These are phyloP conservation scores for Tenebrosternarchus preto DNA, from an alignment of 2,113 vertebrate genomes.

Conservation along the genomic window DNA sequence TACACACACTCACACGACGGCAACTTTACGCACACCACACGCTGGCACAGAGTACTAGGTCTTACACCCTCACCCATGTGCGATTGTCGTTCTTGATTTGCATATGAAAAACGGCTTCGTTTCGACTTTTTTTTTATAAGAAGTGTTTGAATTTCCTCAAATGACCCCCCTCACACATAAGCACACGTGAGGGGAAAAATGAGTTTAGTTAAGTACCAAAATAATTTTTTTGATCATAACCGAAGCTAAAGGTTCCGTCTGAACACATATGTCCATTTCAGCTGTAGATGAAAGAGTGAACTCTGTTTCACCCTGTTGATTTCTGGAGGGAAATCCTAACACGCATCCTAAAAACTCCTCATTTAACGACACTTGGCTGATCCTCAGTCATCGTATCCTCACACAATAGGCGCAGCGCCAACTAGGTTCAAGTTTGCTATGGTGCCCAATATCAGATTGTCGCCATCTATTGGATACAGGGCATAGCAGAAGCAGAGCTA, in stretches of 20 bases:
- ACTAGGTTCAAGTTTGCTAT: constrained; percentile 55
- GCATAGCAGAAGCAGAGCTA: constrained; percentile 40
- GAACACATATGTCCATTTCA: background rate
- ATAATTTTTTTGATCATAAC: background rate
- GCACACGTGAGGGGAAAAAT: too few relatives aligned
- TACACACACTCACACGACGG: constrained; percentile 2
- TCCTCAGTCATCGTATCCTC: constrained; percentile 15
- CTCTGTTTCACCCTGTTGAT: background rate
- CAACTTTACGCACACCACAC: constrained; percentile 41
- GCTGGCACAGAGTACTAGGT: constrained; percentile 45
- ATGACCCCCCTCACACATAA: too few relatives aligned
- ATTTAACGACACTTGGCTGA: background rate
- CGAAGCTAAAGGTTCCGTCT: background rate
- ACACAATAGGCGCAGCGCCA: constrained; percentile 54
- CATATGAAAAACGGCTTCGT: constrained; percentile 48
- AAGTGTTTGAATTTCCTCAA: constrained; percentile 3
- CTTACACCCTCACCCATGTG: constrained; percentile 51
- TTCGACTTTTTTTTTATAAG: constrained; percentile 15
- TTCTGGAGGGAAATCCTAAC: background rate
- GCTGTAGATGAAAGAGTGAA: background rate
- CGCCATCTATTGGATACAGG: constrained; percentile 76
- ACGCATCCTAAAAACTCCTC: background rate
- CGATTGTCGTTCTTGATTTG: constrained; percentile 52
- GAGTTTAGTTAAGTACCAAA: background rate
- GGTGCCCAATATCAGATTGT: constrained; percentile 63